Evolutionary conservation across 2,797 vertebrate species (phyloP).

Genomic region (Melanotaenia maccullochi): DNA sequence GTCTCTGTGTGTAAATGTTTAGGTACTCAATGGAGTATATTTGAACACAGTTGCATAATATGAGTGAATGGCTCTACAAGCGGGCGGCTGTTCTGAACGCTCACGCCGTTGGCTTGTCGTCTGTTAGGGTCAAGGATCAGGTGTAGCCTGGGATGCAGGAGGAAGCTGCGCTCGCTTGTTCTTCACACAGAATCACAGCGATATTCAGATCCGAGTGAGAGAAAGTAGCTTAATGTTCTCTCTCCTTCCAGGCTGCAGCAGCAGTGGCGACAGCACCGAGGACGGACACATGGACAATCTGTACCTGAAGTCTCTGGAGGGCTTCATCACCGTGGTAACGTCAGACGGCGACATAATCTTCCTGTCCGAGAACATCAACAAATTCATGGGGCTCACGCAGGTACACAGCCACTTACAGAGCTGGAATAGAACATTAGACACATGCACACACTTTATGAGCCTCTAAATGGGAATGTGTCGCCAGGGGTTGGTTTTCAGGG

Average conservation of each 20-base stretch:
- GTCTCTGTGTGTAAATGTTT: constrained; percentile 50
- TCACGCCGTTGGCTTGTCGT: constrained; percentile 21
- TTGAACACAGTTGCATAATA: constrained; percentile 19
- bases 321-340: constrained; percentile 95
- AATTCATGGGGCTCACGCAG: constrained; percentile 97
- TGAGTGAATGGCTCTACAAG: constrained; percentile 6
- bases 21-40: background rate
- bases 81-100: background rate
- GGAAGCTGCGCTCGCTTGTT: constrained; percentile 81
- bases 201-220: background rate
- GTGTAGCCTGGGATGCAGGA: constrained; percentile 77
- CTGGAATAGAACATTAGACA: background rate
- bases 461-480: too few species aligned
- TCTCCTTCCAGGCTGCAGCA: constrained; percentile 65
- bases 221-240: background rate
- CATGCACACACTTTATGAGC: background rate
- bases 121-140: constrained; percentile 44
- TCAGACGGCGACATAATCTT: constrained; percentile 98
- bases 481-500: too few species aligned
- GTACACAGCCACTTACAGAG: constrained; percentile 68
- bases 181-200: constrained; percentile 15
- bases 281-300: constrained; percentile 92
- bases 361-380: constrained; percentile 98
- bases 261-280: constrained; percentile 70
- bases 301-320: constrained; percentile 96